Base-by-base conservation (phyloP, 2,797 vertebrate species). In the Aeoliscus strigatus region DNA sequence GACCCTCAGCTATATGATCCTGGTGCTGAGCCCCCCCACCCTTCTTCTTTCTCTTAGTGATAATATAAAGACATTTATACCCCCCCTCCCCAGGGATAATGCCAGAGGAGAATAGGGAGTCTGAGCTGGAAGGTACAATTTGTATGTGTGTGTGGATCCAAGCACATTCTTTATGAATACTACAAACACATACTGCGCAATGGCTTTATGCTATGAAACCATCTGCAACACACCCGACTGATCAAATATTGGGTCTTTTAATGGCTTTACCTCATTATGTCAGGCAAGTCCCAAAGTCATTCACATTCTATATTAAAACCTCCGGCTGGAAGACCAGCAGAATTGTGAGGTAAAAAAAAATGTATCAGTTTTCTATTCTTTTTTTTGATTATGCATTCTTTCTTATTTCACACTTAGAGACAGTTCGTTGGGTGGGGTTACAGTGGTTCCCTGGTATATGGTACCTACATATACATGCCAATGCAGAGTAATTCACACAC, bases 61-160 rank as follows among this genome's bases (percentile, higher is more conserved):
- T 60, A 56, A 68, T 57, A 81, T 67, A 77, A 79, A 83, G 54
- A 76, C 62, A 80, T 77, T 73, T 80, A 57, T 67, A 63, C 26
- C 14, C 11, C 29, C 34, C 27, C 38, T 75, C 65, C 68, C 68
- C 37, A 39, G 51, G 52, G 66, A 58, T 48, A 49, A 44, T 18
- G 26, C 29, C 27, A 27, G 12, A 17, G 51, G 45, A 46, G 58
- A 60, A 50, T 6, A 27, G 37, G 25, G 18, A 35, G 27, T 36
- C 18, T 48, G 51, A 49, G 16, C 25, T 34, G 36, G 29, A 14
- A 31, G 31, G n/a, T 12, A 14, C 10, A 21, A n/a, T n/a, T n/a
- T n/a, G n/a, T n/a, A n/a, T 46, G 12, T 36, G 18, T 9, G 6
- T 14, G 2, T 32, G 27, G 44, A 39, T 62, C 4, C 16, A 51